Evolutionary conservation across 2,888 invertebrate genomes (phyloP), one percentile per base, ranked within the genome.

Genomic region (Eueremaeus valkanovi): DNA sequence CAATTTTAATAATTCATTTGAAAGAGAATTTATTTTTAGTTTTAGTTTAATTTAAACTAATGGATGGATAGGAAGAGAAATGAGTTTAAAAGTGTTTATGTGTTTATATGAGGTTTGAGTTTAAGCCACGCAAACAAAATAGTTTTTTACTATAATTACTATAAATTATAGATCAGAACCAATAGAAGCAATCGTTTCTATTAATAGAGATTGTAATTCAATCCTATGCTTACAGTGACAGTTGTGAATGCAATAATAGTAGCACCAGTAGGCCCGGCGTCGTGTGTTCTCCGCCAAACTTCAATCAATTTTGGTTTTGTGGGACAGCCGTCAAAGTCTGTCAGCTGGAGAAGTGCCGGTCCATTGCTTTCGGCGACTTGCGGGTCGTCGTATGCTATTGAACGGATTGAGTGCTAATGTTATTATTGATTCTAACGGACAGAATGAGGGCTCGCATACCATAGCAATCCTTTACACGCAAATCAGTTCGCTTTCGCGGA

Each of bases 391-490:
- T 78, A 80, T 0, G 90, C 81, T 70, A 24, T 29, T 18, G 63
- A n/a, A 63, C 29, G 63, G 16, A 16, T 24, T 24, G 18, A 21
- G 21, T 16, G n/a, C 18, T 31, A n/a, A n/a, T n/a, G n/a, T n/a
- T n/a, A n/a, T n/a, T n/a, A n/a, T n/a, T n/a, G n/a, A n/a, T n/a
- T n/a, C n/a, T n/a, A 24, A 55, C 5, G 63, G 16, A 63, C 29
- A 73, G 16, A 16, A 21, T 24, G 18, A 21, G 21, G 27, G n/a
- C 18, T 31, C 24, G 13, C 27, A 61, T 49, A 75, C 75, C 90
- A 87, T 89, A 90, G 80, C 90, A 90, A 81, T 90, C 90, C 76
- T 89, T 86, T 42, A 90, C 89, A 80, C 87, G 87, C 8, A 90
- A 83, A 81, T 89, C 89, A 81, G 88, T 90, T 73, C 87, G 86